phyloP scores from a whole-genome alignment of 2,113 vertebrate species.

The Myocastor coypus region DNA sequence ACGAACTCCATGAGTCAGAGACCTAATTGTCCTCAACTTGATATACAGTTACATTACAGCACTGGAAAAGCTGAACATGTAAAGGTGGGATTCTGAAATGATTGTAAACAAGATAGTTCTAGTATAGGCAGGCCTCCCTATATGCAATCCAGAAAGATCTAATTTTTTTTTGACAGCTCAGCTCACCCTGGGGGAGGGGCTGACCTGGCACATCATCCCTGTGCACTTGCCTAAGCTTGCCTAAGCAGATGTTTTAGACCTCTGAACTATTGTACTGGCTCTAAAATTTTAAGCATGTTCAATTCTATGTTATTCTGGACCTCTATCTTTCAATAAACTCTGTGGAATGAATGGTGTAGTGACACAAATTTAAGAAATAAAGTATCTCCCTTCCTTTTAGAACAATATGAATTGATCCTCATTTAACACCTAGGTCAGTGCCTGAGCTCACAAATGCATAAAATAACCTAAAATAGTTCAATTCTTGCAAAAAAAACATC shows the following conservation, averaged over 20 bases:
- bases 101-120: background rate
- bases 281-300: background rate
- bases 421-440: background rate
- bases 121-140: background rate
- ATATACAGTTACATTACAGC: background rate
- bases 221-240: too few relatives aligned
- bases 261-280: too few relatives aligned
- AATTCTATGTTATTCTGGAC: background rate
- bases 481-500: background rate
- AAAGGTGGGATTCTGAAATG: background rate
- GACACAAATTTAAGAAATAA: conserved; percentile 22
- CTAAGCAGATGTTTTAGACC: too few relatives aligned
- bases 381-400: background rate
- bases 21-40: conserved; percentile 6
- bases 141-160: background rate
- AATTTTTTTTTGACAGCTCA: too few relatives aligned
- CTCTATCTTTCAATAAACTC: background rate
- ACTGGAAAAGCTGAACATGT: background rate
- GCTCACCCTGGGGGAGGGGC: too few relatives aligned
- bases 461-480: conserved; percentile 28
- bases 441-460: background rate
- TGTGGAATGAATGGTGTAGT: background rate
- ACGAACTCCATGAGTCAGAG: background rate
- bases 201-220: too few relatives aligned
- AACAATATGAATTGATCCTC: background rate